Evolutionary conservation across 2,797 vertebrate species (phyloP).

Genomic region (Clarias pachynema): DNA sequence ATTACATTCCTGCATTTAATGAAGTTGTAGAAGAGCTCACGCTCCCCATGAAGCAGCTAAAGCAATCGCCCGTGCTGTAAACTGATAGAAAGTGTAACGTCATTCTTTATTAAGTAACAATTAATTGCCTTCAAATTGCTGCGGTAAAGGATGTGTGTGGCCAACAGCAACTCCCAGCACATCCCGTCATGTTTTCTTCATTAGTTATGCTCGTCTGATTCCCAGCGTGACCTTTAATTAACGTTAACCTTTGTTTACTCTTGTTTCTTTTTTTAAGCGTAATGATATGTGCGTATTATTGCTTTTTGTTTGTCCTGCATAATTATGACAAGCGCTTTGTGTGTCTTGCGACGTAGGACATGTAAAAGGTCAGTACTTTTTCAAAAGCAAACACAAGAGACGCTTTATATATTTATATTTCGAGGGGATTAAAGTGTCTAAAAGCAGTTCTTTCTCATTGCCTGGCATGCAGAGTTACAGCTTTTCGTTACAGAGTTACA

Average conservation of each 20-base stretch:
- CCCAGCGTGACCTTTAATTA: neutral
- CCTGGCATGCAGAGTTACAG: neutral
- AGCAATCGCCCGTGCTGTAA: neutral
- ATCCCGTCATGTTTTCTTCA: neutral
- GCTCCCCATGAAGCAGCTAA: neutral
- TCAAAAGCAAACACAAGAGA: neutral
- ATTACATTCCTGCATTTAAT: neutral
- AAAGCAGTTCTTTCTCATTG: neutral
- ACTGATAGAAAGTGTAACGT: neutral
- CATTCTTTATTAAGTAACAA: neutral
- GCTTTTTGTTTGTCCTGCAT: neutral
- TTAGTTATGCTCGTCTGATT: neutral
- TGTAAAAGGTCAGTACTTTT: neutral
- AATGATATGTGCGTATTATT: neutral
- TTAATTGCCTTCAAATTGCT: neutral
- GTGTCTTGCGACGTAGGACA: neutral
- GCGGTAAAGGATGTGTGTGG: neutral
- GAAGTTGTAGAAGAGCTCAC: neutral
- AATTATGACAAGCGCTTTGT: neutral
- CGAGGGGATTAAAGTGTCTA: neutral
- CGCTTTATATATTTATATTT: neutral
- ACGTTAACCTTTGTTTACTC: neutral
- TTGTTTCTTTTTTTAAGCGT: neutral
- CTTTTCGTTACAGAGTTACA: neutral
- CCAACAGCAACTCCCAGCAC: neutral